Evolutionary conservation across 2,113 vertebrate species (phyloP), one percentile per base, ranked within the genome.

Genomic region (Leiothrix lutea): DNA sequence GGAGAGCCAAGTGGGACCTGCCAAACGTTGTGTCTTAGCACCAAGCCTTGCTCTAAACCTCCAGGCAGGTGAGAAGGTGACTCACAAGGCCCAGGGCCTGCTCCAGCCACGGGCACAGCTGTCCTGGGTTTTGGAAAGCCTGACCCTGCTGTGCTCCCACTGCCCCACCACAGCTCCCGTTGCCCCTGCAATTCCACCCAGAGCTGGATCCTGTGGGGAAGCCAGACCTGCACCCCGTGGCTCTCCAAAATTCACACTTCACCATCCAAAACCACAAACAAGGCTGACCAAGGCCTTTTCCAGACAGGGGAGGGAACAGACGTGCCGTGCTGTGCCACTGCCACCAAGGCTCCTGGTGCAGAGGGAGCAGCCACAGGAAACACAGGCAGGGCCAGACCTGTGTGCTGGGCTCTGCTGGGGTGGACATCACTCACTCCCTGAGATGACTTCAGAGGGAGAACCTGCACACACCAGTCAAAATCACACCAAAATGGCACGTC

Each of bases 141-240:
- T 22, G 47, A 14, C 0, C 1, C 38, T 54, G 44, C 48, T 67
- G 14, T 0, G 1, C 48, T 80, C n/a, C 87, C 0, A 0, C 42
- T 31, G 51, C 18, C 9, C 0, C 0, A 23, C 47, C 17, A 2
- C 40, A 20, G 51, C 25, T 75, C 23, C 70, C 24, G 8, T 4
- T 31, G 48, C 28, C 50, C 0, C 0, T 29, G 60, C 25, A 13
- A 24, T 56, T 36, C 26, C 61, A 47, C 14, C 8, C 11, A 6
- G 69, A 57, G 58, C 80, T 53, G 74, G 45, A 54, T 58, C 91
- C 69, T 20, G 24, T 14, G 48, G 24, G 48, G 78, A 85, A 45
- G 28, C 42, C 2, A 11, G 58, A 47, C 42, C 44, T 40, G 40
- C 14, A 24, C 6, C 47, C 53, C 2, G 0, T 11, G 48, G 48